These are phyloP conservation scores for Trichechus manatus DNA, from an alignment of 2,113 vertebrate species.

Conservation along the genomic window DNA sequence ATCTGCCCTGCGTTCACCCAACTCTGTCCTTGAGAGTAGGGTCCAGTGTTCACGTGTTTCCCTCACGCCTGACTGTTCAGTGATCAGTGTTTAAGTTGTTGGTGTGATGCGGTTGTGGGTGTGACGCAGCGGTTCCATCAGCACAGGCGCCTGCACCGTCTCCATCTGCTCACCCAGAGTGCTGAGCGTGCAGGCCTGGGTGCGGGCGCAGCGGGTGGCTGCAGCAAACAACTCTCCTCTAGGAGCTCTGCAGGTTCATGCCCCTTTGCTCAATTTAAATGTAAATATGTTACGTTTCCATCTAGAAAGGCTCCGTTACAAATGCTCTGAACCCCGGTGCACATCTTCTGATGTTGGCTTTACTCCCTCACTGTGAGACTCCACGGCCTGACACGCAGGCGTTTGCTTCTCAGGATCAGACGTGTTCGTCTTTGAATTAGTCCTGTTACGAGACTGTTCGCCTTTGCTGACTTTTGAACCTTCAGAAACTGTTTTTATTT, in stretches of 20 bases:
- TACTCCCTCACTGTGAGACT: rapidly evolving
- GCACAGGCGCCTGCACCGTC: rapidly evolving
- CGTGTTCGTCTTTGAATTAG: background rate
- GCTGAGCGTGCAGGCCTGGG: background rate
- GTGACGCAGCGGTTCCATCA: no score
- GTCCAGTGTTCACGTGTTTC: rapidly evolving
- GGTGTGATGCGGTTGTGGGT: no score
- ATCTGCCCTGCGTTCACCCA: background rate
- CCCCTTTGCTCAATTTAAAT: background rate
- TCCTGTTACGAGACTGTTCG: background rate
- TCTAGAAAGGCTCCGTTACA: rapidly evolving
- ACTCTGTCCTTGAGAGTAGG: rapidly evolving
- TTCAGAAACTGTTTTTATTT: no score
- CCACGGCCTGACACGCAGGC: rapidly evolving
- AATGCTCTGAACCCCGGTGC: no score
- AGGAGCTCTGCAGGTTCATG: rapidly evolving
- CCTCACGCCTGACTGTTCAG: rapidly evolving
- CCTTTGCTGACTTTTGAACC: no score
- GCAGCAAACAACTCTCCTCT: no score
- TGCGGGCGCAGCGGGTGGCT: background rate
- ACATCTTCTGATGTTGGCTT: rapidly evolving
- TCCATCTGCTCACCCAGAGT: rapidly evolving
- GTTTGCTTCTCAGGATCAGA: rapidly evolving
- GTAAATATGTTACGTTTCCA: no score
- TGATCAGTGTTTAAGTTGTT: no score